These are phyloP conservation scores for Polyommatus iphigenia DNA, from an alignment of 2,888 invertebrate species.

Conservation along the genomic window DNA sequence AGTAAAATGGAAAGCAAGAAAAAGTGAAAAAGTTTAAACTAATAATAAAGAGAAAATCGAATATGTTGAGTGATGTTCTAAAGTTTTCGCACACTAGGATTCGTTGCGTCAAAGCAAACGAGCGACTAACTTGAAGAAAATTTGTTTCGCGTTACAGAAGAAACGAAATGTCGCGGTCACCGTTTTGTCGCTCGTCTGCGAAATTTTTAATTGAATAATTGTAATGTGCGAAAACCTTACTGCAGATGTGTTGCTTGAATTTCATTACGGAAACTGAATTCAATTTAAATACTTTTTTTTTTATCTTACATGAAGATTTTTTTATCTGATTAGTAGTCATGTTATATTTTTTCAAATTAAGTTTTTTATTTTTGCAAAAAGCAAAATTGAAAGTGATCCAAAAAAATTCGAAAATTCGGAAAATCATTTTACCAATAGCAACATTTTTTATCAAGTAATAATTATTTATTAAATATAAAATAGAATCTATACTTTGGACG, in stretches of 20 bases:
- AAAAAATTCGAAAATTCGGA: not conserved
- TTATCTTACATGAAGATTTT: not conserved
- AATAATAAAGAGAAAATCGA: not conserved
- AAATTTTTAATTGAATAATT: not conserved
- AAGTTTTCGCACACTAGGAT: not conserved
- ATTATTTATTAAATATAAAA: not conserved
- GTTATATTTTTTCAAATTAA: not conserved
- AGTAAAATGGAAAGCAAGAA: slow-evolving; percentile 20
- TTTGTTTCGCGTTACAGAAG: not conserved
- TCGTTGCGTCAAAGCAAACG: not conserved
- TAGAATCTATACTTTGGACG: not conserved
- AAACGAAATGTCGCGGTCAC: not conserved
- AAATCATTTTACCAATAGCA: not conserved
- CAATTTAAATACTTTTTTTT: too few species aligned
- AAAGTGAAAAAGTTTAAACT: not conserved
- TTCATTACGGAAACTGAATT: not conserved
- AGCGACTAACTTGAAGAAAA: not conserved
- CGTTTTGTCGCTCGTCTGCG: not conserved
- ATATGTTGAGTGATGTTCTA: slow-evolving; percentile 1
- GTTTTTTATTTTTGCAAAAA: not conserved
- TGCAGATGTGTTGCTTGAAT: not conserved
- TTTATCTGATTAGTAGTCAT: not conserved
- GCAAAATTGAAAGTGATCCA: not conserved
- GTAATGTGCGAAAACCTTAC: slow-evolving; percentile 2
- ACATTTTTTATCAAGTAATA: not conserved